Base-by-base conservation (phyloP, 1,140 invertebrate genomes). In the Lordiphosa clarofinis region DNA sequence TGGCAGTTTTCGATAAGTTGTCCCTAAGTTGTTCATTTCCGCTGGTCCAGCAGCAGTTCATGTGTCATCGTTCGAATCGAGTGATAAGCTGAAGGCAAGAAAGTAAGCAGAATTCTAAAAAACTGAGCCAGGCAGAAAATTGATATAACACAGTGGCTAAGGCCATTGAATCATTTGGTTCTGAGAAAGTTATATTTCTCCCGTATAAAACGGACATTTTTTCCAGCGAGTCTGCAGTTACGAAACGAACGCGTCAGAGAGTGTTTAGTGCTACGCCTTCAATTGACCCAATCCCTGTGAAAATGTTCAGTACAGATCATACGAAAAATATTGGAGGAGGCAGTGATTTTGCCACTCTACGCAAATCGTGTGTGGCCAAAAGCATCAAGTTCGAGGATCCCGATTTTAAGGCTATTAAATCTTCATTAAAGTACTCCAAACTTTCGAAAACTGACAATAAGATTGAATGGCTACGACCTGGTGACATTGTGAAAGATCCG, bases 341-440 rank as follows among this genome's bases (percentile, higher is more conserved):
- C 95, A 28, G 3, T 76, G 94, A 96, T 86, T 96, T 95, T 75
- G 91, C 92, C 46, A 88, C 92, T 40, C 79, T 96, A 1, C 91
- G 95, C 1, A 92, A 94, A 44, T 89, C 94, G 46, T 96, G 94
- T 84, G 78, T 96, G 3, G 76, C 90, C 6, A 91, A 91, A 8
- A 94, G 95, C 3, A 90, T 90, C 0, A 90, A 97, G 11, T 98
- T 97, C 73, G 96, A 98, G 82, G 96, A 98, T 90, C 94, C 94
- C 0, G 94, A 96, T 87, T 98, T 98, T 89, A 94, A 93, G 0
- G 93, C 95, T 0, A 90, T 89, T 6, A 93, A 97, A 86, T 91
- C 92, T 8, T 96, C 95, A 5, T 89, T 98, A 24, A 97, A 94
- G 90, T 97, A 92, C 88, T 96, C 95, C 48, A 92, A 92, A 71